phyloP scores from a whole-genome alignment of 2,797 vertebrate genomes.

The Falco columbarius region DNA sequence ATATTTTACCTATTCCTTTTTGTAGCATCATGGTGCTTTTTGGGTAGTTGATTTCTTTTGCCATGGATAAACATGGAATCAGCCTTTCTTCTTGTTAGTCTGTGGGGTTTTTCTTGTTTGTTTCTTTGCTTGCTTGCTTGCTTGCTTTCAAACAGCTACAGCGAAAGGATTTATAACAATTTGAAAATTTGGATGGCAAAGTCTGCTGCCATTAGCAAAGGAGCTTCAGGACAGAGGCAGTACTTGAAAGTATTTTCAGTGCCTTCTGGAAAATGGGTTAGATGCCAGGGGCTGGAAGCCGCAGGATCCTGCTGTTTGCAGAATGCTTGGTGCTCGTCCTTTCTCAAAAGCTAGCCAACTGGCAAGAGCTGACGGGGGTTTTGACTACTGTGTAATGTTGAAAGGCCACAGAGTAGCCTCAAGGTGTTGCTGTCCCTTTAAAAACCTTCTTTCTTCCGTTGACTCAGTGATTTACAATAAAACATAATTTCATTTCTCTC shows the following conservation, averaged over 20 bases:
- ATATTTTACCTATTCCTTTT: background rate
- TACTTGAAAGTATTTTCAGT: background rate
- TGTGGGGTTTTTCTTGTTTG: background rate
- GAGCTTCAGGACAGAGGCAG: background rate
- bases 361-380: background rate
- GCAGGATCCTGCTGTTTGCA: background rate
- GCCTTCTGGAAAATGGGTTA: background rate
- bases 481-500: slow-evolving; percentile 16
- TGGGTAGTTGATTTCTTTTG: background rate
- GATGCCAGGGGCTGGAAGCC: background rate
- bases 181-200: background rate
- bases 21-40: background rate
- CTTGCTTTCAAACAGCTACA: background rate
- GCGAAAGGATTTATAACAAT: background rate
- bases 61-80: background rate
- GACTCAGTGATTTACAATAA: slow-evolving; percentile 8
- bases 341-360: background rate
- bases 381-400: background rate
- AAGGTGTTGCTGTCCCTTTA: slow-evolving; percentile 50
- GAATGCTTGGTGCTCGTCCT: background rate
- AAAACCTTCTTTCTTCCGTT: slow-evolving; percentile 17
- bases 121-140: background rate
- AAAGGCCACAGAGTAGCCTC: slow-evolving; percentile 25
- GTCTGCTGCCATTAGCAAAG: background rate
- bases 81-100: background rate